These are phyloP conservation scores for Himalopsyche phryganea DNA, from an alignment of 1,140 invertebrate genomes.

Conservation along the genomic window DNA sequence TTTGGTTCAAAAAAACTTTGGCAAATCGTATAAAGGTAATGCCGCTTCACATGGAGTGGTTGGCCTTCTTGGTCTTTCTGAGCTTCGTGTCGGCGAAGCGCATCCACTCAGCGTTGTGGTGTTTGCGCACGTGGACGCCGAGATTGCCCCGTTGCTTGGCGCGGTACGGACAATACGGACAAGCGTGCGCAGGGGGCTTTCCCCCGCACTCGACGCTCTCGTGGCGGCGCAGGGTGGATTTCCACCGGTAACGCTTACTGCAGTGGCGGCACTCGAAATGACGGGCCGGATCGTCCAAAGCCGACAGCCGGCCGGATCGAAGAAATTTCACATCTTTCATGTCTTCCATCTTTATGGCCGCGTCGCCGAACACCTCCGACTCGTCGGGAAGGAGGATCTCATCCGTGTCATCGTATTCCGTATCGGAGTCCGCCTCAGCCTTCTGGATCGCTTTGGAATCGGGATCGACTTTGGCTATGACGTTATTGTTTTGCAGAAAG, in stretches of 20 bases:
- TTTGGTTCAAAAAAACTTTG: slow-evolving; percentile 36
- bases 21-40: slow-evolving; percentile 27
- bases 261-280: slow-evolving; percentile 76
- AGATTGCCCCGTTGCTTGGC: slow-evolving; percentile 77
- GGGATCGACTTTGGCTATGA: slow-evolving; percentile 19
- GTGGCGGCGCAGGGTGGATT: slow-evolving; percentile 75
- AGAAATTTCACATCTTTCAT: not conserved
- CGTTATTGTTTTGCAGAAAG: slow-evolving; percentile 47
- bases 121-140: slow-evolving; percentile 75
- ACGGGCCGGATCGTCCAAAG: slow-evolving; percentile 42
- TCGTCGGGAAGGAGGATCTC: slow-evolving; percentile 51
- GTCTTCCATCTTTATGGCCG: slow-evolving; percentile 2
- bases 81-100: slow-evolving; percentile 49
- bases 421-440: slow-evolving; percentile 44
- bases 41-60: slow-evolving; percentile 1
- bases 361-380: slow-evolving; percentile 38
- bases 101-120: slow-evolving; percentile 58
- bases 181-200: slow-evolving; percentile 76
- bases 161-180: slow-evolving; percentile 74
- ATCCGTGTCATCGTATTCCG: slow-evolving; percentile 48
- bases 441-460: slow-evolving; percentile 32
- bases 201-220: slow-evolving; percentile 85
- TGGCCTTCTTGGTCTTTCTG: slow-evolving; percentile 44
- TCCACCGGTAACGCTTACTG: slow-evolving; percentile 78
- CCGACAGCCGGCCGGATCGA: not conserved